A percentile compares a stretch with the other conserved stretches of the same genome.
These are phyloP conservation scores for Rattus rattus DNA, from an alignment of 2,113 vertebrate species.

Conservation along the genomic window DNA sequence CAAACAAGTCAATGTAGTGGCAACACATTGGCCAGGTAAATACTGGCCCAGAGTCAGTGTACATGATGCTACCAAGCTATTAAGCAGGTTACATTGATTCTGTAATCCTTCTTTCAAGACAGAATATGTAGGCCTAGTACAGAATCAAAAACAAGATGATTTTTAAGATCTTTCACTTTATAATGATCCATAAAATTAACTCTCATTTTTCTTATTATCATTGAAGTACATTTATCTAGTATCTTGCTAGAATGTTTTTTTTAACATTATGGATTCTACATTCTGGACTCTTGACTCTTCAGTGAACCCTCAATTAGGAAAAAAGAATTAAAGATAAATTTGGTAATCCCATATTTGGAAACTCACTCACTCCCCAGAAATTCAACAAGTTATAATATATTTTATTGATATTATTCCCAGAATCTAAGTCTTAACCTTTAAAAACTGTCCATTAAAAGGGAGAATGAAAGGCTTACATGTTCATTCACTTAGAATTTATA, in stretches of 20 bases:
- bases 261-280: neutral
- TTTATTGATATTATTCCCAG: constrained; percentile 5
- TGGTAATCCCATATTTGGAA: neutral
- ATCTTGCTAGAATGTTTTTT: neutral
- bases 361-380: neutral
- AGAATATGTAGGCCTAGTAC: neutral
- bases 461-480: neutral
- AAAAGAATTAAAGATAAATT: neutral
- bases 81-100: constrained; percentile 2
- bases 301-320: neutral
- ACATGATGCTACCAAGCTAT: neutral
- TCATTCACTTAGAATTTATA: constrained; percentile 10
- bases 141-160: constrained; percentile 24
- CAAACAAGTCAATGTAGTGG: neutral
- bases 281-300: neutral
- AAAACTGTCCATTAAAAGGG: neutral
- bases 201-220: neutral
- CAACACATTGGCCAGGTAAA: constrained; percentile 43
- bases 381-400: neutral
- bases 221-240: neutral
- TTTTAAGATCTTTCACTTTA: neutral
- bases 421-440: neutral
- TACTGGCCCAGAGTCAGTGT: neutral
- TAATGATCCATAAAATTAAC: constrained; percentile 20
- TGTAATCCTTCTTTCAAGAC: neutral